Base-by-base conservation (phyloP, 2,113 vertebrate genomes). In the Prionailurus bengalensis region DNA sequence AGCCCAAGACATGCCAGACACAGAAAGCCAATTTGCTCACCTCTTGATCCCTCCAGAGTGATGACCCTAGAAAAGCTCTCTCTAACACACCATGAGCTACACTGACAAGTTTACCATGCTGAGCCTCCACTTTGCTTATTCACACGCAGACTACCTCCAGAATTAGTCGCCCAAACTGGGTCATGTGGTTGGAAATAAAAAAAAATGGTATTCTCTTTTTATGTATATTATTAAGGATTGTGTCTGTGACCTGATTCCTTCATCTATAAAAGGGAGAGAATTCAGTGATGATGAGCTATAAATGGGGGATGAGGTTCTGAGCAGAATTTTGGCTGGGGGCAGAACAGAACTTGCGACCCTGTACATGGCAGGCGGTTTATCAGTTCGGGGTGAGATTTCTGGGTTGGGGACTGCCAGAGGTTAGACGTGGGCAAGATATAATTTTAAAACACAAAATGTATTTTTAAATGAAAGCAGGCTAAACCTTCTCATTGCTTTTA, bases 401-500 rank as follows among this genome's bases (percentile, higher is more conserved):
- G 8, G 29, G 51, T n/a, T 65, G 76, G 51, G 29, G 27, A 27
- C 17, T 68, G 13, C 6, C 29, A 55, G 17, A 82, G 55, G 14
- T 90, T 85, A 89, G 82, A 36, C 1, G 11, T 48, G 11, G 29
- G n/a, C 2, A 51, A 23, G 21, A 58, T 55, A 61, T 66, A 11
- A 74, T 19, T 91, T 87, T 61, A 66, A 94, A 79, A 63, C 23
- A 66, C 33, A 92, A 89, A 81, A 85, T 31, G 29, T 45, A 29
- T 84, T 94, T 88, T 68, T 61, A 97, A 94, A 83, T 90, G 29
- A 87, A 87, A 74, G 36, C 79, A 68, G 10, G 33, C 39, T 21
- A 63, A 42, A 51, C 17, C 12, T 87, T 31, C 10, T 12, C 23
- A 7, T 79, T 89, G 21, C 39, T 84, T 88, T 93, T 74, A 25